These are phyloP conservation scores for Drosophila suzukii DNA, from an alignment of 1,140 invertebrate species.

Conservation along the genomic window DNA sequence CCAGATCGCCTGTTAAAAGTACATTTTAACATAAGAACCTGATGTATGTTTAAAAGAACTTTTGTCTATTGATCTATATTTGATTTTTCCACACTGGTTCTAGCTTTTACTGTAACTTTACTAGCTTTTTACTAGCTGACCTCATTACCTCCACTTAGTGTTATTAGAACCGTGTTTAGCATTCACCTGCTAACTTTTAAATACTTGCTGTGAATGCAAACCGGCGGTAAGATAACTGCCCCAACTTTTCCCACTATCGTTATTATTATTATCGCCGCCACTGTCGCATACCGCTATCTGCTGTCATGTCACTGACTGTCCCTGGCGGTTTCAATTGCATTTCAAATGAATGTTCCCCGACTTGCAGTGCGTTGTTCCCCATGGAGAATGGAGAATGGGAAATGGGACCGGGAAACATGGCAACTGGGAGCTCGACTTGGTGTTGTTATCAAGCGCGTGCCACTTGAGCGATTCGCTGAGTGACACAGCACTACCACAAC, in stretches of 20 bases:
- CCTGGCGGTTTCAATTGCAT: slow-evolving; percentile 69
- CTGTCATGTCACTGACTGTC: slow-evolving; percentile 31
- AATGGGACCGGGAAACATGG: slow-evolving; percentile 11
- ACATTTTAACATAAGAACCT: too few relatives aligned
- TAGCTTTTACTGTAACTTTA: background rate
- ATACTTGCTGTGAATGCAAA: slow-evolving; percentile 1
- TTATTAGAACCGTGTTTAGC: slow-evolving; percentile 14
- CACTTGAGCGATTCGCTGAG: slow-evolving; percentile 62
- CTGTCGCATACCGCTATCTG: slow-evolving; percentile 35
- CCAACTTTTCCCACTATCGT: slow-evolving; percentile 12
- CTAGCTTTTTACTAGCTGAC: background rate
- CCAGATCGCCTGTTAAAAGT: too few relatives aligned
- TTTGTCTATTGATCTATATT: background rate
- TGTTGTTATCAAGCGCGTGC: slow-evolving; percentile 72
- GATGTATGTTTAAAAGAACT: background rate
- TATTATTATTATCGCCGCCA: slow-evolving; percentile 21
- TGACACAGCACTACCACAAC: slow-evolving; percentile 26
- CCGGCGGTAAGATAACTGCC: background rate
- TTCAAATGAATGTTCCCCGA: slow-evolving; percentile 50
- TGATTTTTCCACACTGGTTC: background rate
- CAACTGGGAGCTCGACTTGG: slow-evolving; percentile 2
- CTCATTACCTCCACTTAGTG: background rate
- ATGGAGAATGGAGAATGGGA: background rate
- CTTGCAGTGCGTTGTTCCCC: slow-evolving; percentile 14
- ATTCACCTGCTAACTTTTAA: slow-evolving; percentile 18